phyloP scores from a whole-genome alignment of 2,113 vertebrate genomes.

The Brevimyrus niger region DNA sequence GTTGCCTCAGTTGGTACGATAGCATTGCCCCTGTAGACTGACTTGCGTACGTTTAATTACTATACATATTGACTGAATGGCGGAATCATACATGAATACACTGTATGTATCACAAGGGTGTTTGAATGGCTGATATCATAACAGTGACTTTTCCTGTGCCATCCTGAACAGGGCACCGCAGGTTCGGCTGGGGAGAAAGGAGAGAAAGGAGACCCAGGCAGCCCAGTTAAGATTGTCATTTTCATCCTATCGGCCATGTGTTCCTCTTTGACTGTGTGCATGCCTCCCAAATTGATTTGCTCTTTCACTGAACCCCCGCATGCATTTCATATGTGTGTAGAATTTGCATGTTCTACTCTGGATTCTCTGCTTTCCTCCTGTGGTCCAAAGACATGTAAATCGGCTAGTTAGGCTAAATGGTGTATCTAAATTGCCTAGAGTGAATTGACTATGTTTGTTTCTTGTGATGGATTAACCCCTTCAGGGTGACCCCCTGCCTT shows the following conservation, averaged over 20 bases:
- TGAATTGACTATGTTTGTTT: not conserved
- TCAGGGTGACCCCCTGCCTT: not conserved
- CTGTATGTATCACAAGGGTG: not conserved
- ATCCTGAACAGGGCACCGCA: slow-evolving; percentile 53
- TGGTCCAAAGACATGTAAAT: not conserved
- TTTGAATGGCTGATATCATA: not conserved
- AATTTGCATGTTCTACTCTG: not conserved
- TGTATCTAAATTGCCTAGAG: not conserved
- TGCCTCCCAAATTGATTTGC: not conserved
- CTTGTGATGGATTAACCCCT: not conserved
- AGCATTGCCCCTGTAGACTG: not conserved
- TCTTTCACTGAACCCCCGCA: not conserved
- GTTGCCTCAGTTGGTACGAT: not conserved
- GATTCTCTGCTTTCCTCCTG: not conserved
- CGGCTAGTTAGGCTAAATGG: not conserved
- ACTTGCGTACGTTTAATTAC: not conserved
- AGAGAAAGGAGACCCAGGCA: slow-evolving; percentile 60
- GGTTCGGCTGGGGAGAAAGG: slow-evolving; percentile 59
- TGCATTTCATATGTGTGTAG: not conserved
- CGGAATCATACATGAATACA: not conserved
- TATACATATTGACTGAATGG: not conserved
- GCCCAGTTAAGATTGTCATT: slow-evolving; percentile 46
- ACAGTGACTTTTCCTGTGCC: not conserved
- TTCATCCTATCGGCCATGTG: not conserved
- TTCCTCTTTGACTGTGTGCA: not conserved